A percentile compares a stretch with the other conserved stretches of the same genome.
phyloP scores from a whole-genome alignment of 2,888 invertebrate genomes.

The Alcis repandata region DNA sequence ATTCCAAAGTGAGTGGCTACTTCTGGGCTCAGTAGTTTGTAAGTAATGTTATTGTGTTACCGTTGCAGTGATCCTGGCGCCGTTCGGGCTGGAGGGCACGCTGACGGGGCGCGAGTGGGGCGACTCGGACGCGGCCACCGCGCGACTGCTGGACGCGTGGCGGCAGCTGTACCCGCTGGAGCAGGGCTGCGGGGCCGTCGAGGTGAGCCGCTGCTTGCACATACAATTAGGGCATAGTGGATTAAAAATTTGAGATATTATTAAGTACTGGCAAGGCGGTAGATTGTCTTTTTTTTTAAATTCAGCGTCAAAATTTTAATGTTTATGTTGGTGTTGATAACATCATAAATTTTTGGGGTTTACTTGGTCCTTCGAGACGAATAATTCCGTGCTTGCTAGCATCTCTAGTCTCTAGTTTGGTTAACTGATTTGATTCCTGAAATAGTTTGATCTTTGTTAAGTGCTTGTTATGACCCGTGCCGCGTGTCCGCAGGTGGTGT shows the following conservation, averaged over 20 bases:
- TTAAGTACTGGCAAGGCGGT: too few relatives aligned
- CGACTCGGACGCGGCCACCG: conserved; percentile 89
- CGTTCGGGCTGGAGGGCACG: conserved; percentile 96
- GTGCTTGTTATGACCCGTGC: too few relatives aligned
- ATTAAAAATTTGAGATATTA: too few relatives aligned
- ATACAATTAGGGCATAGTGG: not conserved
- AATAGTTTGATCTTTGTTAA: too few relatives aligned
- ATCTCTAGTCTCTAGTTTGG: not conserved
- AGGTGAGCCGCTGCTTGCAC: conserved; percentile 65
- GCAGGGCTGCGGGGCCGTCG: conserved; percentile 86
- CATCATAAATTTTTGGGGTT: too few relatives aligned
- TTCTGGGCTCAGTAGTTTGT: not conserved
- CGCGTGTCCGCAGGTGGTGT: conserved; percentile 83
- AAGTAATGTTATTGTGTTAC: not conserved
- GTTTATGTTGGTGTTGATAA: too few relatives aligned
- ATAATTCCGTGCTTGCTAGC: too few relatives aligned
- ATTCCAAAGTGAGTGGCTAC: conserved; percentile 17
- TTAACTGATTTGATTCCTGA: not conserved
- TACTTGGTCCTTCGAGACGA: not conserved
- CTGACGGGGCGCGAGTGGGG: conserved; percentile 94
- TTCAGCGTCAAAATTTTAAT: too few relatives aligned
- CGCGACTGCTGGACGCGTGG: conserved; percentile 97
- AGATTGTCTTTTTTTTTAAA: too few relatives aligned
- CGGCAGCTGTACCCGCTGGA: conserved; percentile 96
- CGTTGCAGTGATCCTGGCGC: conserved; percentile 95